Conservation (phyloP, 2,888 invertebrate genomes). For the Cheiracanthium punctorium region DNA sequence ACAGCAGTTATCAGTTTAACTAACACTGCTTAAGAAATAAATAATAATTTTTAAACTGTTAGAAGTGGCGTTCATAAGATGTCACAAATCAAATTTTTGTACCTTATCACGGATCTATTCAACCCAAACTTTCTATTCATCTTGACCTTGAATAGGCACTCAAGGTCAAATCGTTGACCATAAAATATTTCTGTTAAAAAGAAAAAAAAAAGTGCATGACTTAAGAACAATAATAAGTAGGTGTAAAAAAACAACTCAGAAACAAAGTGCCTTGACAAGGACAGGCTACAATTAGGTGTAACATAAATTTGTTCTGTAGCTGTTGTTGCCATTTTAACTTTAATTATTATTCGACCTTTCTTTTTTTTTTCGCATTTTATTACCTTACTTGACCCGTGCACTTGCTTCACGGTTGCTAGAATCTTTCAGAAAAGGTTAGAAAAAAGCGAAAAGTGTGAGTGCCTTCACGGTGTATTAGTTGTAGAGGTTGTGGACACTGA, state of each 20-base stretch:
- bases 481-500: too few relatives aligned
- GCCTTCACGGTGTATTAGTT: too few relatives aligned
- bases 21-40: too few relatives aligned
- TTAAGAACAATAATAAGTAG: not conserved
- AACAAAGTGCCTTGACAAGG: slow-evolving; percentile 1
- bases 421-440: not conserved
- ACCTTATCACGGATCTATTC: not conserved
- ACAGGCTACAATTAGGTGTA: slow-evolving; percentile 4
- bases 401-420: not conserved
- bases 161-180: slow-evolving; percentile 36
- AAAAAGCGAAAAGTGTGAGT: too few relatives aligned
- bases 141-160: slow-evolving; percentile 39
- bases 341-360: not conserved
- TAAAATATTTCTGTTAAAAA: slow-evolving; percentile 18
- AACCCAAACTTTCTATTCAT: slow-evolving; percentile 25
- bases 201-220: not conserved
- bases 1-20: too few relatives aligned
- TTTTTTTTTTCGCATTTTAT: not conserved
- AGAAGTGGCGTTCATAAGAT: not conserved
- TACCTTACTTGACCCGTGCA: not conserved
- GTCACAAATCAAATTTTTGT: not conserved
- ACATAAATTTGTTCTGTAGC: not conserved
- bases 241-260: slow-evolving; percentile 1
- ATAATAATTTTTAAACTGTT: too few relatives aligned
- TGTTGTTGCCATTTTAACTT: slow-evolving; percentile 3